These are phyloP conservation scores for Lacerta bilineata DNA, from an alignment of 2,797 vertebrate genomes.

Conservation along the genomic window DNA sequence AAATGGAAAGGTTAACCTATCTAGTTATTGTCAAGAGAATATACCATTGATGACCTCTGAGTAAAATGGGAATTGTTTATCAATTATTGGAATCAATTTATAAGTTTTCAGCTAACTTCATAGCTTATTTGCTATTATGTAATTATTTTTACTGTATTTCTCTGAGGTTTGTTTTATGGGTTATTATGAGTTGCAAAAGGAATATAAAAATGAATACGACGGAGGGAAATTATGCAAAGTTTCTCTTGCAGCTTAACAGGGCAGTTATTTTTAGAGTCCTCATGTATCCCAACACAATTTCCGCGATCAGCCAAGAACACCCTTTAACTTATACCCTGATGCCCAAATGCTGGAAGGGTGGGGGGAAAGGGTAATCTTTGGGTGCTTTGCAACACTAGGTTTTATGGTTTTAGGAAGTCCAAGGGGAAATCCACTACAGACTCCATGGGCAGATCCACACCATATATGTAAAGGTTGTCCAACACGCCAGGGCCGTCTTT, in stretches of 20 bases:
- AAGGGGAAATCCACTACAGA: background rate
- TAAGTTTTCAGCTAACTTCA: background rate
- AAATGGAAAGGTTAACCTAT: background rate
- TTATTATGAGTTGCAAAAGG: background rate
- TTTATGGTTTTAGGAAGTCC: background rate
- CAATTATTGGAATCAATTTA: background rate
- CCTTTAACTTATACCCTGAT: background rate
- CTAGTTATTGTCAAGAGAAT: background rate
- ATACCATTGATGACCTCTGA: background rate
- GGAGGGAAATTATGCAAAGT: background rate
- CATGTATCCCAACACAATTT: background rate
- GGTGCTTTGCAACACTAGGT: background rate
- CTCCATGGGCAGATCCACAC: no score
- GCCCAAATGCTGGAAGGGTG: background rate
- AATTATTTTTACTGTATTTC: background rate
- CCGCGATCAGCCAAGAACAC: background rate
- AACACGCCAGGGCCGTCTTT: no score
- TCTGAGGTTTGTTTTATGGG: background rate
- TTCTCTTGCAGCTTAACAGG: background rate
- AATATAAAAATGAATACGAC: background rate
- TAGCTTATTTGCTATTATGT: background rate
- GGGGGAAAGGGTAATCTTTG: background rate
- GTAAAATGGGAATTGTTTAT: background rate
- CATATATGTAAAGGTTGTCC: no score
- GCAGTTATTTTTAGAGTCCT: background rate